These are phyloP conservation scores for Acrossocheilus fasciatus DNA, from an alignment of 2,797 vertebrate species.

Conservation along the genomic window DNA sequence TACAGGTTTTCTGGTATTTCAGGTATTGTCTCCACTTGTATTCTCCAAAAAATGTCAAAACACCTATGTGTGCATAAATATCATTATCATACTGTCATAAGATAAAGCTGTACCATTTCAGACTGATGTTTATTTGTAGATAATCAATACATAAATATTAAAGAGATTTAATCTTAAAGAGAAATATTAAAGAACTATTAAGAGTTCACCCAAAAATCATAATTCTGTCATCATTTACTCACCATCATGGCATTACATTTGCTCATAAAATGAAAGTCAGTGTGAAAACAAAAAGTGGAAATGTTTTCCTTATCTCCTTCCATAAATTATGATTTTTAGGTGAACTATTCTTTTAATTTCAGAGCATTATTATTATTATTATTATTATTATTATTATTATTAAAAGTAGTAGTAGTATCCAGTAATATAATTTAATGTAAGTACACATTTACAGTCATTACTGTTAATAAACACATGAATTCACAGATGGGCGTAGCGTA, in stretches of 20 bases:
- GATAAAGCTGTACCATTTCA: neutral
- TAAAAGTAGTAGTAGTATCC: neutral
- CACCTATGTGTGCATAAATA: neutral
- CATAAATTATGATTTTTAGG: too few relatives aligned
- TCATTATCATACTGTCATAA: neutral
- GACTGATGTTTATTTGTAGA: neutral
- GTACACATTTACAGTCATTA: neutral
- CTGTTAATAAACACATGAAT: slow-evolving; percentile 12
- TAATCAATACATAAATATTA: neutral
- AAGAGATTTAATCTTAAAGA: neutral
- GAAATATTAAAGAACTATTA: neutral
- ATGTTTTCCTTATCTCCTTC: too few relatives aligned
- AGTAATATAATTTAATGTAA: neutral
- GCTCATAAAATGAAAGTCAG: neutral
- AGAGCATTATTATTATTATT: neutral
- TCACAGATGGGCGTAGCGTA: neutral
- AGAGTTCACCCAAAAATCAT: neutral
- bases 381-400: neutral
- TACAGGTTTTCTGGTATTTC: slow-evolving; percentile 24
- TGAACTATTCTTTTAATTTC: neutral
- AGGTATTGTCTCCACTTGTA: neutral
- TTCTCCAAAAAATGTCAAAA: neutral
- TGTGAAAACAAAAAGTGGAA: too few relatives aligned
- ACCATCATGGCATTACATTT: neutral
- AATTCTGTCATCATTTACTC: neutral